Conservation (phyloP, 2,888 invertebrate genomes). For the Tyria jacobaeae region DNA sequence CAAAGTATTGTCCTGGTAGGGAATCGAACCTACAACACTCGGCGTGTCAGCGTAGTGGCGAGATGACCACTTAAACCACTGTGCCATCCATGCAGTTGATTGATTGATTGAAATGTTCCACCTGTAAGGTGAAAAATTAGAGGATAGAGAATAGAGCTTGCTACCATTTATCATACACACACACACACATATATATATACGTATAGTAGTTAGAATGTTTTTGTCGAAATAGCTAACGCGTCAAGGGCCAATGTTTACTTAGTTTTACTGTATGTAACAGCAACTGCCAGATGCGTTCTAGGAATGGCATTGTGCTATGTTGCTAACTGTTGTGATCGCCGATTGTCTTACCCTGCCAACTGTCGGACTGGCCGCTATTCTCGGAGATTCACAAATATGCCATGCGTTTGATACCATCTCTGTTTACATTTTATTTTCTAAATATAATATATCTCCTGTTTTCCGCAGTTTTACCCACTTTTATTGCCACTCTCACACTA, state of each 20-base stretch:
- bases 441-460: slow-evolving; percentile 24
- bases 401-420: slow-evolving; percentile 43
- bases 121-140: too few species aligned
- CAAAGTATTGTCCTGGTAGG: too few species aligned
- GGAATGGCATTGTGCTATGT: slow-evolving; percentile 61
- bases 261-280: slow-evolving; percentile 11
- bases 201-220: too few species aligned
- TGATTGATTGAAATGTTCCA: too few species aligned
- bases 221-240: background rate
- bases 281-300: slow-evolving; percentile 59
- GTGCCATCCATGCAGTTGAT: too few species aligned
- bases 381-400: slow-evolving; percentile 48
- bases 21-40: too few species aligned
- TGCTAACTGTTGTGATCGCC: slow-evolving; percentile 78
- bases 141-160: too few species aligned
- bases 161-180: too few species aligned
- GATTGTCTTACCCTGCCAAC: slow-evolving; percentile 78
- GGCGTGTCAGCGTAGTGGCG: too few species aligned
- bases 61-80: too few species aligned
- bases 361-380: slow-evolving; percentile 54
- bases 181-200: too few species aligned
- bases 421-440: slow-evolving; percentile 43
- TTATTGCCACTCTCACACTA: background rate
- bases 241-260: slow-evolving; percentile 5
- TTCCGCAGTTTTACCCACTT: background rate